Evolutionary conservation across 2,888 invertebrate genomes (phyloP).

Genomic region (Metallyticus violacea): DNA sequence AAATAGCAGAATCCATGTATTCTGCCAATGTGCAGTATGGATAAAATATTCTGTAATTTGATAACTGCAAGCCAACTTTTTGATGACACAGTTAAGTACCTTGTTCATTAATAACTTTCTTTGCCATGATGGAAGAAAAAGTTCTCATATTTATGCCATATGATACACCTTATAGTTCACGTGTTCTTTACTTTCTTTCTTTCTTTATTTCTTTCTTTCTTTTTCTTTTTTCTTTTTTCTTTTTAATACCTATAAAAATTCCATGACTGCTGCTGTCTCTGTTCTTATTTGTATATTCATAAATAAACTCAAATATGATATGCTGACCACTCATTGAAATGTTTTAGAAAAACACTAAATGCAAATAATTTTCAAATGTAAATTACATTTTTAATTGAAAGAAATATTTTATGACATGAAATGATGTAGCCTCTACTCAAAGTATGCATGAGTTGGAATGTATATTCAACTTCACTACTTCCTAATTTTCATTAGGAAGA

Average conservation of each 20-base stretch:
- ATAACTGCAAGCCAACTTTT: background rate
- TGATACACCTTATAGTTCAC: background rate
- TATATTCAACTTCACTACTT: too few species aligned
- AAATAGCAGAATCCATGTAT: background rate
- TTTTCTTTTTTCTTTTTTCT: too few species aligned
- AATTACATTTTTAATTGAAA: too few species aligned
- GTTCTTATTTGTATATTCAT: background rate
- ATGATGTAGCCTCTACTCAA: too few species aligned
- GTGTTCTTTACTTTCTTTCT: too few species aligned
- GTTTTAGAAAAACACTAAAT: background rate
- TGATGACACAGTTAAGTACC: background rate
- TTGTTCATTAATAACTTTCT: background rate
- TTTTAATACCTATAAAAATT: background rate
- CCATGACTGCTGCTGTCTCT: background rate
- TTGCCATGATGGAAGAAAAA: background rate
- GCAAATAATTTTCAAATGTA: too few species aligned
- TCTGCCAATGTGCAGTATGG: background rate
- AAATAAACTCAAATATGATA: background rate
- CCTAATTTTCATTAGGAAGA: too few species aligned
- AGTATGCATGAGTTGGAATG: too few species aligned
- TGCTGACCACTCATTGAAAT: background rate
- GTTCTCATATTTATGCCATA: background rate
- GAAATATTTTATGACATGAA: too few species aligned
- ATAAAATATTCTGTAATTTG: background rate
- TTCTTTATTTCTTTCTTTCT: too few species aligned